Conservation (phyloP, 2,113 vertebrate genomes). For the Phoenicopterus ruber region DNA sequence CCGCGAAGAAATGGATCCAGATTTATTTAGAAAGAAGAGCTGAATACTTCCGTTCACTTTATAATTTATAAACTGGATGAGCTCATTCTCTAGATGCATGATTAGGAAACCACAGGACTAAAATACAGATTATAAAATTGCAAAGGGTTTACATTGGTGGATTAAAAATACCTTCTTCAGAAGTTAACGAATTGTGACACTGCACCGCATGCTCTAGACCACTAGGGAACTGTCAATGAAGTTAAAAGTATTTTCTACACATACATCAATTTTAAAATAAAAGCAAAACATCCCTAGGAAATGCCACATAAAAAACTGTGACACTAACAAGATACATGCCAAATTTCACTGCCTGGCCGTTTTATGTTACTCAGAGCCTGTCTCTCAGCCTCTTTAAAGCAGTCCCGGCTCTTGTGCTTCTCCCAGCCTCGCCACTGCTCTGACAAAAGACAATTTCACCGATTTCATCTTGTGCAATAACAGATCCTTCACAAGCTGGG, state of each 20-base stretch:
- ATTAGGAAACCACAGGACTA: slow-evolving; percentile 52
- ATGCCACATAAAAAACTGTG: slow-evolving; percentile 37
- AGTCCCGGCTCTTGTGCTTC: background rate
- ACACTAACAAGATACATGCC: slow-evolving; percentile 21
- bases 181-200: slow-evolving; percentile 27
- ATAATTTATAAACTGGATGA: slow-evolving; percentile 28
- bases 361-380: background rate
- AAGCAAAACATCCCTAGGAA: slow-evolving; percentile 54
- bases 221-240: slow-evolving; percentile 21
- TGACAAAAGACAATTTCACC: background rate
- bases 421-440: background rate
- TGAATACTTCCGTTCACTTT: background rate
- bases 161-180: slow-evolving; percentile 43
- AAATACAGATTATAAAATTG: slow-evolving; percentile 43
- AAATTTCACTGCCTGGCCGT: background rate
- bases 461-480: background rate
- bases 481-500: background rate
- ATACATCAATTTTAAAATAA: slow-evolving; percentile 37
- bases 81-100: slow-evolving; percentile 23
- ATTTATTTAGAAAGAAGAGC: slow-evolving; percentile 28
- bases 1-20: background rate
- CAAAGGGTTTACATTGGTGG: slow-evolving; percentile 7
- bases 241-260: slow-evolving; percentile 26
- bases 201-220: background rate
- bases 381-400: background rate